These are phyloP conservation scores for Gyrodactylus salaris DNA, from an alignment of 1,140 invertebrate species.

Conservation along the genomic window DNA sequence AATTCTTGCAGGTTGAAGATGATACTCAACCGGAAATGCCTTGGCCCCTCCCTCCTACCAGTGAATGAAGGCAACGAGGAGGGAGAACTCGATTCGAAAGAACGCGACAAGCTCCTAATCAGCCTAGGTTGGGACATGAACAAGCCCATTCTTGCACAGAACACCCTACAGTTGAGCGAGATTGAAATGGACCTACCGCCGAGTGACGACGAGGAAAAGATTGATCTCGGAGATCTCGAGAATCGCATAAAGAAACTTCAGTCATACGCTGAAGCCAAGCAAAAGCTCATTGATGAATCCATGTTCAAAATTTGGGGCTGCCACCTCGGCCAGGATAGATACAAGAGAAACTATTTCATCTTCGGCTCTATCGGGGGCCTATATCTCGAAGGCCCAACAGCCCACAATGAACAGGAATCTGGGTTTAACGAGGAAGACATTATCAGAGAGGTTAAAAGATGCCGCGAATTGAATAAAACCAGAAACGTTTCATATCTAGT, in stretches of 20 bases:
- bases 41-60: background rate
- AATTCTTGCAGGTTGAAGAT: too few relatives aligned
- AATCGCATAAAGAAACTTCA: background rate
- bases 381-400: background rate
- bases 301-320: background rate
- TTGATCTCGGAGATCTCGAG: background rate
- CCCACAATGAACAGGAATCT: background rate
- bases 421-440: background rate
- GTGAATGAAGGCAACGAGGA: background rate
- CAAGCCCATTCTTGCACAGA: background rate
- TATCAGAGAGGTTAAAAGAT: background rate
- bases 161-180: background rate
- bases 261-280: background rate
- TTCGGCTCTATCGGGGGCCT: background rate
- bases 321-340: background rate
- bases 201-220: background rate
- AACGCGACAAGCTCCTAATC: background rate
- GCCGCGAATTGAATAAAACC: background rate
- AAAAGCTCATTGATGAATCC: background rate
- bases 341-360: background rate
- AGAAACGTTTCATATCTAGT: background rate
- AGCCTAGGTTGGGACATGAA: background rate
- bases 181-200: background rate
- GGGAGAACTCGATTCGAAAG: background rate
- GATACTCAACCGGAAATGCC: background rate